Evolutionary conservation across 35 echinoderm and acorn worm species (phyloP), one percentile per base, ranked within the genome.

Genomic region (Apostichopus japonicus): DNA sequence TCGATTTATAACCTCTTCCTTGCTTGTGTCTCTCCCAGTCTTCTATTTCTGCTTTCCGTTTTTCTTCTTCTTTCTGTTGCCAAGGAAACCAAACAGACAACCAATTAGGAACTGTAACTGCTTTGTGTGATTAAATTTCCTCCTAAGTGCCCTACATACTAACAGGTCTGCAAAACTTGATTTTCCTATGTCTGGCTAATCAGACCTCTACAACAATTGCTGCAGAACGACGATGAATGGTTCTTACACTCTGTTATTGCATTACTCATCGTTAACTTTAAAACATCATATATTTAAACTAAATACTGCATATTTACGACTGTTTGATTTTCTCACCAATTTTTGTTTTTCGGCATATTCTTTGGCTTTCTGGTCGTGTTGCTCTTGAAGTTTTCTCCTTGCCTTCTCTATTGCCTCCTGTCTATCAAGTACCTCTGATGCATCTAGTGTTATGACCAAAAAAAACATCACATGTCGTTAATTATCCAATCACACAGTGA

Each of bases 401-500:
- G 95, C 90, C 83, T 72, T 92, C 65, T 90, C 95, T 83, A 96
- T 84, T 11, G 95, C 95, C 79, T 96, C 95, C 57, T 96, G 95
- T 33, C 95, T 80, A 14, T 81, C 23, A 5, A 96, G 78, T 10
- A 96, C 63, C 61, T 92, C 76, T 9, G 55, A 83, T 6, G 93
- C 77, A 93, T 56, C 95, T 96, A 77, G n/a, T 6, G 19, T 22
- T 23, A 88, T 8, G 63, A 89, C 24, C 54, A 52, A 7, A 82
- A 56, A 15, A 52, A 9, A 53, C 53, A 51, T 61, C 0, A 57
- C 4, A 44, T 44, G 33, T 44, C 2, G 33, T 44, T 44, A 61
- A 61, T 61, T 61, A 61, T 61, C 57, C 13, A 5, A 61, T 61
- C 13, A 44, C 33, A 44, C 33, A 44, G 33, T 44, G 33, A 1